Evolutionary conservation across 2,113 vertebrate genomes (phyloP), one percentile per base, ranked within the genome.

Genomic region (Anguilla rostrata): DNA sequence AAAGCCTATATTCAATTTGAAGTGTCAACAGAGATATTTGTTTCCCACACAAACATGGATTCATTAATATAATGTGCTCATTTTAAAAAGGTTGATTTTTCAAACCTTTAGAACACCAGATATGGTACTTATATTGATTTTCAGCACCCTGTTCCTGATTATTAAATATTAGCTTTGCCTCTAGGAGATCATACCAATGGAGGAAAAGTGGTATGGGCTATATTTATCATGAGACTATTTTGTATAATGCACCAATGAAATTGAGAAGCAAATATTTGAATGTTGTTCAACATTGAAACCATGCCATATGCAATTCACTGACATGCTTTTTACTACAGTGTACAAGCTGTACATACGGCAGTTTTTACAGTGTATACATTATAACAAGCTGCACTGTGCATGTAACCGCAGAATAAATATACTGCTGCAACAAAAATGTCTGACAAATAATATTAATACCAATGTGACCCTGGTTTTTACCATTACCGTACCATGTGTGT

Each of bases 1-100:
- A 87, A 86, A 78, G 86, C 81, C 81, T 83, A 86, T 60, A 87
- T 87, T 86, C 85, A 88, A 84, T 84, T 86, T 87, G 78, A 88
- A 66, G 60, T 86, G 82, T 88, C 85, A 87, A 66, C 83, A 60
- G 88, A 39, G 85, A 56, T 88, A 82, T 84, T 84, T 34, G 78
- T 78, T 83, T 29, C 40, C 82, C n/a, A 71, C 40, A 66, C 39
- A 87, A 83, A 83, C 79, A 86, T 20, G 34, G 46, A 79, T 83
- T 83, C 29, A 78, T 87, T 82, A 26, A 57, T 87, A 22, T 87
- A 49, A 86, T 83, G 34, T 83, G 86, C 43, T 87, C 66, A 79
- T 83, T 83, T 79, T 49, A 81, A 49, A 85, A 85, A 14, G 34
- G 46, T 78, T 79, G 34, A 43, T 83, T 87, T 53, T 83, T 46